Evolutionary conservation across 1,140 invertebrate species (phyloP), one percentile per base, ranked within the genome.

Genomic region (Brachionus rotundiformis): DNA sequence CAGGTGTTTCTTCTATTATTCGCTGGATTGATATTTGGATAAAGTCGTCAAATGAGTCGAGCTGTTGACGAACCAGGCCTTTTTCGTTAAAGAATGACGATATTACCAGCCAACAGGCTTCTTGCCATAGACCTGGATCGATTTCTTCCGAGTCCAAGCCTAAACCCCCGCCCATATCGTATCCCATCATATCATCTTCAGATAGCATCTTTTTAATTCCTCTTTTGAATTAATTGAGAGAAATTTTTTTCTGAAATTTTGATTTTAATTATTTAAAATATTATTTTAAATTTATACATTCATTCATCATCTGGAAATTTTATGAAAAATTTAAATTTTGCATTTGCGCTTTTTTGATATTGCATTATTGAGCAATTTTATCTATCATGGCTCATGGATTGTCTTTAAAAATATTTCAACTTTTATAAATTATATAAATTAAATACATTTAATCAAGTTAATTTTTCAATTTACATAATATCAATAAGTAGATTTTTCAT

Each of bases 101-200:
- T 85, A 99, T 99, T 49, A 99, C 96, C 87, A 98, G 97, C 97
- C 97, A 99, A 86, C 96, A 98, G n/a, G 96, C 96, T 90, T 99
- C 97, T 89, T 99, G 95, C 95, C 95, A 98, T 79, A 97, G 88
- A 86, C 97, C 95, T 13, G 94, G 92, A 11, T 94, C 95, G 84
- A 98, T 95, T 89, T 97, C 95, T 6, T 76, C 81, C 47, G 76
- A 79, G 47, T 79, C 76, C 19, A 73, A 10, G 16, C 68, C 68
- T 1, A 25, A 11, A 1, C 68, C 68, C 0, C 36, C 68, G 19
- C 68, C 68, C 76, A 79, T 79, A 29, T 79, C 47, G 36, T 59
- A 54, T 25, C 33, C 47, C 76, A 79, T 79, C 47, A 79, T 59
- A 31, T 73, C 68, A 36, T 79, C 76, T 59, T 79, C 76, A 36